A percentile compares a stretch with the other conserved stretches of the same genome.
phyloP scores from a whole-genome alignment of 2,797 vertebrate species.

The Eulemur mongoz region DNA sequence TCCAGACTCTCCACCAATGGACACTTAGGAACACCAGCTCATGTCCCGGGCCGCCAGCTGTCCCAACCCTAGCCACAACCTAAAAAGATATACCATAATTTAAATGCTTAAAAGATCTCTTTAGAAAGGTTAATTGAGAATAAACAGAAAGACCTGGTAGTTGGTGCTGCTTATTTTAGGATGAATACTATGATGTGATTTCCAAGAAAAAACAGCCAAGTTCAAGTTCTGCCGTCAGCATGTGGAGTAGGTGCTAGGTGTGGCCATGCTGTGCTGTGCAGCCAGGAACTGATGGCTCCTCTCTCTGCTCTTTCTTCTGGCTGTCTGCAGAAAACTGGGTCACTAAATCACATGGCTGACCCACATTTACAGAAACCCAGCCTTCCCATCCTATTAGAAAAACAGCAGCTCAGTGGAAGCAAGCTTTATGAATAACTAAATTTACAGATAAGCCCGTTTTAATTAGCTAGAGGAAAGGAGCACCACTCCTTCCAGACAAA shows the following conservation, averaged over 20 bases:
- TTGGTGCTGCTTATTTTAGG: neutral
- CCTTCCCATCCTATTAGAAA: slow-evolving; percentile 63
- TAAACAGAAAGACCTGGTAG: neutral
- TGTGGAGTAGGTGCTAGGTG: rapidly evolving
- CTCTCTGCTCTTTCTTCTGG: slow-evolving; percentile 41
- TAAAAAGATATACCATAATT: neutral
- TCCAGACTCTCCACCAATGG: neutral
- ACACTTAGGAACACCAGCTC: neutral
- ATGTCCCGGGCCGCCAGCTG: neutral
- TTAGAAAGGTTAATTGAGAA: neutral
- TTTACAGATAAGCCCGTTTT: slow-evolving; percentile 69
- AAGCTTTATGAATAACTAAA: slow-evolving; percentile 75
- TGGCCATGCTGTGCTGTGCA: neutral
- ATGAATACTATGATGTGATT: neutral
- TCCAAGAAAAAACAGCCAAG: neutral
- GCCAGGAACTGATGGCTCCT: neutral
- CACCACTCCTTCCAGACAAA: neutral
- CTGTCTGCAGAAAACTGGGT: slow-evolving; percentile 75
- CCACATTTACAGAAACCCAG: slow-evolving; percentile 73
- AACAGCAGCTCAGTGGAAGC: slow-evolving; percentile 48
- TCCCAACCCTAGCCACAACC: neutral
- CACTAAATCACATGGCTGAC: slow-evolving; percentile 73
- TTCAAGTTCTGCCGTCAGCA: neutral
- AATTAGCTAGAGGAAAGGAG: slow-evolving; percentile 67
- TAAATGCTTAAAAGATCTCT: neutral